These are phyloP conservation scores for Anthophora plumipes DNA, from an alignment of 2,888 invertebrate species.

Conservation along the genomic window DNA sequence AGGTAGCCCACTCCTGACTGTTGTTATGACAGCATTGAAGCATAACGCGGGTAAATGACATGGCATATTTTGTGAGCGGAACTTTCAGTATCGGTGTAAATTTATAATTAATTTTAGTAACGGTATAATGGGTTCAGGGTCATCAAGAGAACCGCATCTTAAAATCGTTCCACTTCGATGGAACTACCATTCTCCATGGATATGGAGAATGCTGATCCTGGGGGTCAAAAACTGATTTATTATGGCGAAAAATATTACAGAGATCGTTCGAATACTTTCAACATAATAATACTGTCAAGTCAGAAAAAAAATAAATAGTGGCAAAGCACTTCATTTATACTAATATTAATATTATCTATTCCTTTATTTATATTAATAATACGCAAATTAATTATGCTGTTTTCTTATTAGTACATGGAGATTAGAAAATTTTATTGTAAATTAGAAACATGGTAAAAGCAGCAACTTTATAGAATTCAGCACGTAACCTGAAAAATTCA, in stretches of 20 bases:
- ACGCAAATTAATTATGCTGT: no score
- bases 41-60: conserved; percentile 78
- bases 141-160: conserved; percentile 59
- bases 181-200: conserved; percentile 26
- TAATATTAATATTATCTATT: no score
- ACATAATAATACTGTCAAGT: no score
- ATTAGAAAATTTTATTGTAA: no score
- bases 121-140: conserved; percentile 73
- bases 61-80: conserved; percentile 71
- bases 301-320: no score
- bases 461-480: no score
- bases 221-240: conserved; percentile 4
- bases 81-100: conserved; percentile 71
- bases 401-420: no score
- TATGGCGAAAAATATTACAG: background rate
- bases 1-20: conserved; percentile 32
- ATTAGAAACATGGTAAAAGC: no score
- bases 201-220: conserved; percentile 1
- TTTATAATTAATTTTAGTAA: conserved; percentile 78
- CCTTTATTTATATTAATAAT: no score
- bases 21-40: conserved; percentile 70
- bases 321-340: no score
- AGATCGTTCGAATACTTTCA: no score
- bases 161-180: conserved; percentile 67
- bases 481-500: no score